Conservation (phyloP, 1,140 invertebrate genomes). For the Drosophila triauraria region DNA sequence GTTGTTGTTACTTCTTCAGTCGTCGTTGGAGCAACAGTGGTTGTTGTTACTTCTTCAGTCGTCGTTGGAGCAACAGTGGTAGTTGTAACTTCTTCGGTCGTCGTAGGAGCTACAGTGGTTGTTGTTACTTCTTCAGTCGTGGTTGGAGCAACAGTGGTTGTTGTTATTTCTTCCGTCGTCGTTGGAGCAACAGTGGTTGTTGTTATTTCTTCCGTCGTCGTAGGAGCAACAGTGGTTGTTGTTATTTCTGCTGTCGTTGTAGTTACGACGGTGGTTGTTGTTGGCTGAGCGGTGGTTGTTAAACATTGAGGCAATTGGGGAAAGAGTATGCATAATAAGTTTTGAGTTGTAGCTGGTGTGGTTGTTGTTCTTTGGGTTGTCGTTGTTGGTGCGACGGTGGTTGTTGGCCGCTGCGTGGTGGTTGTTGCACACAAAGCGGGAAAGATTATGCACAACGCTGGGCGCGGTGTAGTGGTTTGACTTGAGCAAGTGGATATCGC, state of each 20-base stretch:
- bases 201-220: background rate
- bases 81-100: background rate
- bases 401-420: background rate
- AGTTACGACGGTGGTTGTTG: background rate
- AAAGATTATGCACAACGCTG: background rate
- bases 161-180: background rate
- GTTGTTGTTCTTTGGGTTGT: background rate
- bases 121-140: background rate
- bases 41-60: background rate
- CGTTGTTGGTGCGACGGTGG: background rate
- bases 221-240: background rate
- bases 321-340: background rate
- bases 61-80: background rate
- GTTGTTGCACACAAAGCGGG: slow-evolving; percentile 5
- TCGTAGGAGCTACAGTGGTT: background rate
- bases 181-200: background rate
- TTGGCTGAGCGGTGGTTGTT: background rate
- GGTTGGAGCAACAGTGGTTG: background rate
- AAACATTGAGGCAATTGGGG: background rate
- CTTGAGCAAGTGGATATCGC: background rate
- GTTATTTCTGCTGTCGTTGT: background rate
- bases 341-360: background rate
- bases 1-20: background rate
- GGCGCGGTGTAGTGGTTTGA: background rate
- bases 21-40: background rate